phyloP scores from a whole-genome alignment of 2,797 vertebrate genomes.

The Sus cebifrons region DNA sequence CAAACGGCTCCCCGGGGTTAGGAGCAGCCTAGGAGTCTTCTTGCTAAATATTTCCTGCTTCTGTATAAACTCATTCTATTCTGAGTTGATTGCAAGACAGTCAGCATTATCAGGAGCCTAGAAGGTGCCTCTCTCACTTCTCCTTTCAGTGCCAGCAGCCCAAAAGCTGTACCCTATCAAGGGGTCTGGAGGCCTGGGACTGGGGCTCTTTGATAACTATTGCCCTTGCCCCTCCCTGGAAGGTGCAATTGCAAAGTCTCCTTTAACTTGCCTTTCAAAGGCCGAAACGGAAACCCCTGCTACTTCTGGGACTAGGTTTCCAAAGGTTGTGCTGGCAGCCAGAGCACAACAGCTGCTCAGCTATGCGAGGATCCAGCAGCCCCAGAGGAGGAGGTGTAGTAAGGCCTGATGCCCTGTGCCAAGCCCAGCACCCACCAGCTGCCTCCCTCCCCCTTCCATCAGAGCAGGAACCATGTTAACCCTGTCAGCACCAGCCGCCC shows the following conservation, averaged over 20 bases:
- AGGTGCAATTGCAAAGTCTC: slow-evolving; percentile 73
- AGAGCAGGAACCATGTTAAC: slow-evolving; percentile 85
- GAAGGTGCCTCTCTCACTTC: background rate
- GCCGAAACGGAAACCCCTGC: slow-evolving; percentile 59
- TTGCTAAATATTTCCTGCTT: background rate
- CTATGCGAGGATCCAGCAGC: slow-evolving; percentile 85
- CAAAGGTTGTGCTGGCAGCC: slow-evolving; percentile 85
- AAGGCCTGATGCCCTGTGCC: slow-evolving; percentile 84
- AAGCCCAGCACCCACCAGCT: slow-evolving; percentile 89
- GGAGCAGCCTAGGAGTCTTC: background rate
- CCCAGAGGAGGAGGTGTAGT: slow-evolving; percentile 86
- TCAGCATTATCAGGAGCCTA: background rate
- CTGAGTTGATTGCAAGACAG: background rate
- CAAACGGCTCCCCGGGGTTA: background rate
- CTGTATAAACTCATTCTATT: background rate
- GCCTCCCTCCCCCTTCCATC: slow-evolving; percentile 84
- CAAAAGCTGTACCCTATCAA: background rate
- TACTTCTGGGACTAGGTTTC: slow-evolving; percentile 77
- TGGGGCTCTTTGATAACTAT: slow-evolving; percentile 78
- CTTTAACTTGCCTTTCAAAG: slow-evolving; percentile 55
- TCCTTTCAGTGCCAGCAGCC: background rate
- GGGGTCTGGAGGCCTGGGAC: slow-evolving; percentile 38
- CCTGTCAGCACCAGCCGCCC: background rate
- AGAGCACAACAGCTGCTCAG: slow-evolving; percentile 89
- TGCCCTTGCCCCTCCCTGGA: slow-evolving; percentile 80